Evolutionary conservation across 92 coral and sea anemone genomes (phyloP), one percentile per base, ranked within the genome.

Genomic region (Plumapathes pennacea): DNA sequence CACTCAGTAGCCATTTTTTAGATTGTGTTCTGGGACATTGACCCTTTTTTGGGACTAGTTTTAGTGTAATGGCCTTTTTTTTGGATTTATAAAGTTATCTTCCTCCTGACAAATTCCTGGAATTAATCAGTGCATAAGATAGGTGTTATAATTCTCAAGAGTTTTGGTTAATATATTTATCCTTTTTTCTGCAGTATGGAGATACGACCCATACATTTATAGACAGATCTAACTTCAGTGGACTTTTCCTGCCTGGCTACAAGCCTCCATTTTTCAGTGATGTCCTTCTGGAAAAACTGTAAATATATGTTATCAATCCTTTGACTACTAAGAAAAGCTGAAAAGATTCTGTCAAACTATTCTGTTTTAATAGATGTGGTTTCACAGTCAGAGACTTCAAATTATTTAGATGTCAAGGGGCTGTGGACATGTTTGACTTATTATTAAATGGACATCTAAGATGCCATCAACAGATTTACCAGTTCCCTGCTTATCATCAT

Each of bases 171-270:
- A 60, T 13, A 34, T 24, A 31, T 10, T 24, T 29, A 3, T 33
- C 15, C 10, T 60, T 36, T 36, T 45, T 25, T 57, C 43, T 80
- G 10, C 34, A 92, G 98, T 92, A 80, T 77, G 98, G 98, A 10
- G 98, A 92, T 38, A 84, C 86, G 4, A 83, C 89, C 30, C 98
- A 92, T 64, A 92, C 98, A 0, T 92, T 92, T 68, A 85, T 92
- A 8, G 96, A 92, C 64, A 80, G 89, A 48, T 84, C 69, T 38
- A 62, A 60, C 3, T 92, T 55, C 66, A 62, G 46, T 21, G 98
- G 98, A 0, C 25, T 69, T 6, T 92, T 92, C 39, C 70, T 92
- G 26, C 98, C 98, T 38, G 96, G 96, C 19, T 92, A 71, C 62
- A 88, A 80, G 62, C 72, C 74, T 19, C 71, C 89, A 23, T 9